Conservation (phyloP, 2,888 invertebrate genomes). For the Lasioglossum lativentre region DNA sequence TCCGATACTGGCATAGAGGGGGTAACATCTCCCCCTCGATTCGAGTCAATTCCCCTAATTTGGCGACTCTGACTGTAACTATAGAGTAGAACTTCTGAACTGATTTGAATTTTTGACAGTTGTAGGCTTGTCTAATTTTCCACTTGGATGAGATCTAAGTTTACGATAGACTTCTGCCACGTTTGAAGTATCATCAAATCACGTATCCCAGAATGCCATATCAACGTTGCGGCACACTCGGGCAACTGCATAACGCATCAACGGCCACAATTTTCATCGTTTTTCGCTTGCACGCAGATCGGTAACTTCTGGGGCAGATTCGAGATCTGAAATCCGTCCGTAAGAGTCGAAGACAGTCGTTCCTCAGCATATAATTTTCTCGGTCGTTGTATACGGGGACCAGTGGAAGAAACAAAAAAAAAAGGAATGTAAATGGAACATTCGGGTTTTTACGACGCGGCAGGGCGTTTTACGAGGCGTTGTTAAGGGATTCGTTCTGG, state of each 20-base stretch:
- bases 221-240: neutral
- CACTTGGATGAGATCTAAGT: neutral
- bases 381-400: neutral
- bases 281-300: neutral
- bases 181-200: neutral
- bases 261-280: neutral
- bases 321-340: neutral
- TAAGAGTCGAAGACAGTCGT: neutral
- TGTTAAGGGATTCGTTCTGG: slow-evolving; percentile 8
- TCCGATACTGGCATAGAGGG: too few relatives aligned
- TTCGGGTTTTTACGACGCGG: slow-evolving; percentile 19
- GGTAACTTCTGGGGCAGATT: neutral
- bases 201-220: neutral
- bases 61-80: too few relatives aligned
- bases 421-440: slow-evolving; percentile 33
- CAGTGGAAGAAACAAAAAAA: neutral
- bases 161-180: neutral
- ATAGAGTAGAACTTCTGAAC: too few relatives aligned
- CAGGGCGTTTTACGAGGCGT: slow-evolving; percentile 42
- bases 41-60: too few relatives aligned
- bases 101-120: neutral
- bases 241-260: neutral
- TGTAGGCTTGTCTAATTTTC: neutral
- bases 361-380: neutral
- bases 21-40: too few relatives aligned